A percentile compares a stretch with the other conserved stretches of the same genome.
phyloP scores from a whole-genome alignment of 1,140 invertebrate species.

The Prorops nasuta region DNA sequence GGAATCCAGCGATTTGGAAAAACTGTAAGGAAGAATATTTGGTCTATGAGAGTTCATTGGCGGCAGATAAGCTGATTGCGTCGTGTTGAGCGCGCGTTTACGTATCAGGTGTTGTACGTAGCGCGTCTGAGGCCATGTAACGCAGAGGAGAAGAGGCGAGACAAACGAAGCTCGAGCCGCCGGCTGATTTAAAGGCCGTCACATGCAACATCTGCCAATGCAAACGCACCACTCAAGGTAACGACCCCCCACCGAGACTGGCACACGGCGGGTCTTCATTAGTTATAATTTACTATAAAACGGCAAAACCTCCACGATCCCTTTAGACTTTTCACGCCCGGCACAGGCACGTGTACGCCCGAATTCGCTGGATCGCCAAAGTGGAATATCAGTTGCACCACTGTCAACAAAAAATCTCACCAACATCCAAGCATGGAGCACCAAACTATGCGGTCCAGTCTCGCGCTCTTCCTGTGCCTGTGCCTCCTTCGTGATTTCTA shows the following conservation, averaged over 20 bases:
- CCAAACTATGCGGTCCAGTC: slow-evolving; percentile 14
- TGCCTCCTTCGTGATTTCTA: slow-evolving; percentile 15
- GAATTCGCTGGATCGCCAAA: slow-evolving; percentile 1
- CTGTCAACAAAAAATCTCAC: not conserved
- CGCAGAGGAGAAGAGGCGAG: not conserved
- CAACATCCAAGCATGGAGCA: slow-evolving; percentile 11
- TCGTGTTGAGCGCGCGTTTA: not conserved
- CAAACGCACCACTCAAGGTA: slow-evolving; percentile 55
- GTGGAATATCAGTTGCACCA: slow-evolving; percentile 5
- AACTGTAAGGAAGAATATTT: too few relatives aligned
- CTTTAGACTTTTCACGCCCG: slow-evolving; percentile 42
- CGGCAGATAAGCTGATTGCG: not conserved
- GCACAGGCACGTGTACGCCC: slow-evolving; percentile 13
- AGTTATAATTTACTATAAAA: slow-evolving; percentile 60
- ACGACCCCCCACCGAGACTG: slow-evolving; percentile 35
- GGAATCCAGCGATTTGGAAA: too few relatives aligned
- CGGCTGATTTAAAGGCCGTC: slow-evolving; percentile 52
- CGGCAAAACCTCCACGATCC: slow-evolving; percentile 46
- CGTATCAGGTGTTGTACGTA: not conserved
- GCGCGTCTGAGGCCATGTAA: not conserved
- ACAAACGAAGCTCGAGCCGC: slow-evolving; percentile 3
- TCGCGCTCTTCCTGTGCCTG: slow-evolving; percentile 20
- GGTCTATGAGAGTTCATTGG: too few relatives aligned
- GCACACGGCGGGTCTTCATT: slow-evolving; percentile 36
- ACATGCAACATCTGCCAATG: slow-evolving; percentile 55